phyloP scores from a whole-genome alignment of 2,888 invertebrate genomes.

The Acleris emargana region DNA sequence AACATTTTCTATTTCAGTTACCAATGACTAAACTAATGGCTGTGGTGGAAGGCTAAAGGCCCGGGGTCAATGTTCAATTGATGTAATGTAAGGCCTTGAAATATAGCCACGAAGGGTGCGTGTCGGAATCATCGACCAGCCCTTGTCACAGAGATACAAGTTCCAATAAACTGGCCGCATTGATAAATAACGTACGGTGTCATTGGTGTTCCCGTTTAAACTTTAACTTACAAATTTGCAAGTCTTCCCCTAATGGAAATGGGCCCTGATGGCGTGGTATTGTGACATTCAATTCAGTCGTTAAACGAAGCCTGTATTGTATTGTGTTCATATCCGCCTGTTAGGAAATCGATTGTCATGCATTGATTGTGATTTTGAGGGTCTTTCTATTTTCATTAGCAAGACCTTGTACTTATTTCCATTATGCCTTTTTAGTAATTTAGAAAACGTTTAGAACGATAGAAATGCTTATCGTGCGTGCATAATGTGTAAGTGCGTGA shows the following conservation, averaged over 20 bases:
- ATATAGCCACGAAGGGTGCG: conserved; percentile 28
- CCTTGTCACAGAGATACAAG: not conserved
- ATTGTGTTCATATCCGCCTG: conserved; percentile 41
- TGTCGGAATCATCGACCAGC: conserved; percentile 29
- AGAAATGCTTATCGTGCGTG: not conserved
- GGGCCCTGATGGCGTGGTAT: conserved; percentile 12
- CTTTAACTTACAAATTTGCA: not conserved
- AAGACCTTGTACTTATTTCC: conserved; percentile 31
- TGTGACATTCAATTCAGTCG: conserved; percentile 33
- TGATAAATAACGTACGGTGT: not conserved
- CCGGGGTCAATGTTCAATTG: conserved; percentile 32
- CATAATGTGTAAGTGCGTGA: not conserved
- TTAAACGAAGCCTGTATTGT: conserved; percentile 38
- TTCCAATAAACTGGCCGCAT: not conserved
- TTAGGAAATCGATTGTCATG: conserved; percentile 44
- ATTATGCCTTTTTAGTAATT: conserved; percentile 3
- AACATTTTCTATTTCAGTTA: conserved; percentile 21
- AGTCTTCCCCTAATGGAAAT: not conserved
- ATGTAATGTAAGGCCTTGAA: conserved; percentile 26
- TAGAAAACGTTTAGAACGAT: not conserved
- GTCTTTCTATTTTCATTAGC: conserved; percentile 21
- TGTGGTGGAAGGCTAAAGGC: conserved; percentile 20
- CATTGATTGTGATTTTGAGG: conserved; percentile 29
- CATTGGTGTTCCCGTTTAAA: not conserved
- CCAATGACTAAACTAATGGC: conserved; percentile 5